Evolutionary conservation across 1,140 invertebrate genomes (phyloP).

Genomic region (Euglossa dilemma): DNA sequence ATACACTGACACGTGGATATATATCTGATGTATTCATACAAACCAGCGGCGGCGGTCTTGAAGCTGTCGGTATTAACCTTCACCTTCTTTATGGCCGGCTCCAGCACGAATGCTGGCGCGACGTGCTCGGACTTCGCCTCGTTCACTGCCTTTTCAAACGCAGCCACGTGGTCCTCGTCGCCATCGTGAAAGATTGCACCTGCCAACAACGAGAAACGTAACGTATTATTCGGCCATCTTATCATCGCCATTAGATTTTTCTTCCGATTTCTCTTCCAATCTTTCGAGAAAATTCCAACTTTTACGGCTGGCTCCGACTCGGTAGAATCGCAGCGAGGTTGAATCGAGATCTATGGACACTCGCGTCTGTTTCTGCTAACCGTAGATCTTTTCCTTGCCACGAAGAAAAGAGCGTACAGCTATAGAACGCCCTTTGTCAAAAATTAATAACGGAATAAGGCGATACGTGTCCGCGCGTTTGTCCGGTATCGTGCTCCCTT

Average conservation of each 20-base stretch:
- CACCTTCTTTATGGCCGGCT: conserved; percentile 62
- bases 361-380: no score
- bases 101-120: conserved; percentile 70
- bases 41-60: conserved; percentile 69
- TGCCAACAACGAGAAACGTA: conserved; percentile 51
- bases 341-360: no score
- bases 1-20: not conserved
- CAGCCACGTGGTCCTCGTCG: conserved; percentile 65
- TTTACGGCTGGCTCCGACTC: no score
- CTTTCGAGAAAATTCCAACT: no score
- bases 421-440: no score
- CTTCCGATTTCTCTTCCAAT: not conserved
- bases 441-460: no score
- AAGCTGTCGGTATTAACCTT: conserved; percentile 75
- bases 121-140: conserved; percentile 66
- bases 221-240: conserved; percentile 1
- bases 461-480: no score
- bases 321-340: no score
- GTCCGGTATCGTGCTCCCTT: no score
- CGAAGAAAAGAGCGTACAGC: no score
- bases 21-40: conserved; percentile 39
- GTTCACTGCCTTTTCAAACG: conserved; percentile 69
- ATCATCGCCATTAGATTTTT: not conserved
- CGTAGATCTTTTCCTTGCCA: no score
- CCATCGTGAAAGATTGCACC: conserved; percentile 75